Conservation (phyloP, 2,888 invertebrate species). For the Oeneis ivallda region DNA sequence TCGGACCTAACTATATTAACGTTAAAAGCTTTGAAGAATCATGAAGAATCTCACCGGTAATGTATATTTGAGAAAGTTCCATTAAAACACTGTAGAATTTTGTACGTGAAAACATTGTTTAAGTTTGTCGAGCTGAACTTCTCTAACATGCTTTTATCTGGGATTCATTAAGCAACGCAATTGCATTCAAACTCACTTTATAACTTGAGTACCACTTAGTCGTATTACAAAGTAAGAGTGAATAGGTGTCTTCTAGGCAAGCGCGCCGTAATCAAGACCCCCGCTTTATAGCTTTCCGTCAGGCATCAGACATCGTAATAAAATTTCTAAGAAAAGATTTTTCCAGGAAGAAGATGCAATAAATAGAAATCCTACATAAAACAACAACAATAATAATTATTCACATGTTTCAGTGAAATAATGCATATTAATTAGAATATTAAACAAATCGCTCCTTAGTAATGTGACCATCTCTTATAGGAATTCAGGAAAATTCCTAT, state of each 20-base stretch:
- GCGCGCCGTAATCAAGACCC: too few relatives aligned
- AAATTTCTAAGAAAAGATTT: too few relatives aligned
- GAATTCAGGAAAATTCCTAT: too few relatives aligned
- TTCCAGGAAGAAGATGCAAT: too few relatives aligned
- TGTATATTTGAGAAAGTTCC: background rate
- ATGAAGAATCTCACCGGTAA: background rate
- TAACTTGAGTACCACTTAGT: background rate
- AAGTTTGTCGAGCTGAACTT: background rate
- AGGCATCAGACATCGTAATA: too few relatives aligned
- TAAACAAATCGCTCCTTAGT: too few relatives aligned
- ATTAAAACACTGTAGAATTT: constrained; percentile 2
- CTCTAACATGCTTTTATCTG: background rate
- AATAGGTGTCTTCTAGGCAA: background rate
- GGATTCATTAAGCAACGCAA: background rate
- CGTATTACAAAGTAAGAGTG: background rate
- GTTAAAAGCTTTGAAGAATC: background rate
- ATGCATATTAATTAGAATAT: too few relatives aligned
- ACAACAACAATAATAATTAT: too few relatives aligned
- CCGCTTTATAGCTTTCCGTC: too few relatives aligned
- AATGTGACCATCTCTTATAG: too few relatives aligned
- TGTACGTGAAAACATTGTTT: constrained; percentile 3
- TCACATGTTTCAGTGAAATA: too few relatives aligned
- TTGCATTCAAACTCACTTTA: background rate
- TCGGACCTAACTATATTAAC: background rate
- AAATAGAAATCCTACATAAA: too few relatives aligned